A percentile compares a stretch with the other conserved stretches of the same genome.
Conservation (phyloP, 2,888 invertebrate species). For the Polydesmus complanatus region DNA sequence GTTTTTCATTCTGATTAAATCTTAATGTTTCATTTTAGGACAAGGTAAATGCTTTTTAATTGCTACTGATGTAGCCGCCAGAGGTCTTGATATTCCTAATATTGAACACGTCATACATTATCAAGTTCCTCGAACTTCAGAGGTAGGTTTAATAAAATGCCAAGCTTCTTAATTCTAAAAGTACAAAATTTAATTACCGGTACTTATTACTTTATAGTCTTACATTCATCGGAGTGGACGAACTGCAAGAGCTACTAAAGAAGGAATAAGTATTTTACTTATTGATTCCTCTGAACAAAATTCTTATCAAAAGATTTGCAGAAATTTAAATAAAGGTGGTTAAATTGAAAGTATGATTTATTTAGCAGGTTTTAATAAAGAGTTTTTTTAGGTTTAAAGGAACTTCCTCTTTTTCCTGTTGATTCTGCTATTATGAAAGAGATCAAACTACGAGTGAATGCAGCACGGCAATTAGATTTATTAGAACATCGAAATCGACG, state of each 20-base stretch:
- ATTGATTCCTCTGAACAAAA: slow-evolving; percentile 76
- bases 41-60: slow-evolving; percentile 62
- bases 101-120: slow-evolving; percentile 94
- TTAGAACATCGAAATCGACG: slow-evolving; percentile 51
- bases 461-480: slow-evolving; percentile 67
- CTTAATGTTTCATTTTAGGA: slow-evolving; percentile 33
- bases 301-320: slow-evolving; percentile 63
- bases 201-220: slow-evolving; percentile 40
- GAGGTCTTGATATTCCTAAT: slow-evolving; percentile 87
- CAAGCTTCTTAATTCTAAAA: background rate
- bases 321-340: slow-evolving; percentile 67
- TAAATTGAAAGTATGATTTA: background rate
- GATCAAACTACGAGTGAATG: slow-evolving; percentile 53
- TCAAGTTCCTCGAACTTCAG: slow-evolving; percentile 85
- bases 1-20: background rate
- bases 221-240: slow-evolving; percentile 95
- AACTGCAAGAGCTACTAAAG: slow-evolving; percentile 76
- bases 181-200: background rate
- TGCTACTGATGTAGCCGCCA: slow-evolving; percentile 88
- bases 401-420: slow-evolving; percentile 72
- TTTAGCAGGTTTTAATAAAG: background rate
- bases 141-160: slow-evolving; percentile 42
- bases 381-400: slow-evolving; percentile 27
- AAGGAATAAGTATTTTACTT: slow-evolving; percentile 81
- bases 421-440: slow-evolving; percentile 44